These are phyloP conservation scores for Drosophila sproati DNA, from an alignment of 1,140 invertebrate species.

Conservation along the genomic window DNA sequence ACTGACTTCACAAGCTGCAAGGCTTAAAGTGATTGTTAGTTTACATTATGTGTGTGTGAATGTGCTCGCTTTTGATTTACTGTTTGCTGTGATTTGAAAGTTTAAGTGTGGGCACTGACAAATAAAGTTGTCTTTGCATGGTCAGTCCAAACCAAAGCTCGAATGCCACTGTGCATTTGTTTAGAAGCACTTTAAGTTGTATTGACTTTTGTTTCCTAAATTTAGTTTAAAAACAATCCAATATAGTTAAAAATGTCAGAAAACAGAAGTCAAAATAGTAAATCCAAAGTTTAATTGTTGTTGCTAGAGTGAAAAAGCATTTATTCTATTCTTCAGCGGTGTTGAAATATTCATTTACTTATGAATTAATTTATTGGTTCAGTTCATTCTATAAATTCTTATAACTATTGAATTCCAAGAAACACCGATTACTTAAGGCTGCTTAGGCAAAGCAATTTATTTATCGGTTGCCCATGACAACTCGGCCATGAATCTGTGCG, in stretches of 20 bases:
- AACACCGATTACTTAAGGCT: not conserved
- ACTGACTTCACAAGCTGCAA: constrained; percentile 44
- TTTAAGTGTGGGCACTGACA: constrained; percentile 12
- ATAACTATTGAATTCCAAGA: not conserved
- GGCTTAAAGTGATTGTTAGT: constrained; percentile 50
- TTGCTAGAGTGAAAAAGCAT: no score
- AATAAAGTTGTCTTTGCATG: constrained; percentile 49
- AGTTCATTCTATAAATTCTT: not conserved
- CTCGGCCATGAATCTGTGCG: not conserved
- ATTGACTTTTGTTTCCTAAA: no score
- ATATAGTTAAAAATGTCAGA: no score
- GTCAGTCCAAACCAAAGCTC: constrained; percentile 9
- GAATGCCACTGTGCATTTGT: not conserved
- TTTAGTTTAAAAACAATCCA: no score
- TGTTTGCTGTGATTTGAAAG: constrained; percentile 52
- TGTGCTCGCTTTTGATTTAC: constrained; percentile 34
- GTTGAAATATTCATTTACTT: no score
- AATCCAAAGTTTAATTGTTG: no score
- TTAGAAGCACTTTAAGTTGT: no score
- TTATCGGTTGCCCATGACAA: not conserved
- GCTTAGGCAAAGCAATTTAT: not conserved
- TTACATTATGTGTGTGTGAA: constrained; percentile 10
- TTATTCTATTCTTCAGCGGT: no score
- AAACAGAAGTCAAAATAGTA: no score
- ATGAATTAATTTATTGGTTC: no score